Evolutionary conservation across 1,140 invertebrate species (phyloP), one percentile per base, ranked within the genome.

Genomic region (Lordiphosa clarofinis): DNA sequence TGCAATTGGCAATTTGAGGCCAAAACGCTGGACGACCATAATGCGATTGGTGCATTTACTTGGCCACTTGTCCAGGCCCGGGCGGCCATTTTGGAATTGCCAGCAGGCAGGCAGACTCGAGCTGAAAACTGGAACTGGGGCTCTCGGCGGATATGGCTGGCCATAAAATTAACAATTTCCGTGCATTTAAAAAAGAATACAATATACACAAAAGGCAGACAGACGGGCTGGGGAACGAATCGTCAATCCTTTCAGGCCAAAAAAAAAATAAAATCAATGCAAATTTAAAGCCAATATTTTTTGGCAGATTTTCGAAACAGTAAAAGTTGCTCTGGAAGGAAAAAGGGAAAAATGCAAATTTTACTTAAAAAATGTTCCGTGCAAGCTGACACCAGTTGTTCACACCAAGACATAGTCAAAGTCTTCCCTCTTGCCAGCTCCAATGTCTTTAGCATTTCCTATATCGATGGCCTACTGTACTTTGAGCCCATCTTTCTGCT

Each of bases 11-110:
- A 64, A 65, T 78, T 78, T 62, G 64, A 44, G 76, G 62, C 59
- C 72, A 82, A 82, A 82, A 82, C 76, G 76, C 54, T 75, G 78
- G 56, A 63, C 59, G 69, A 71, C 78, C 73, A 84, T 84, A 84
- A 84, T 84, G 78, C 78, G 78, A 84, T 84, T 84, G 78, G 78
- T 78, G 78, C 78, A 84, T 71, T 84, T 84, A 84, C 78, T 58
- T 72, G 46, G 49, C 61, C 65, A 35, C 33, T 54, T 48, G 56
- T 12, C 28, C 24, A 28, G 15, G 42, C 42, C n/a, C 19, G 6
- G 64, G 64, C 78, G 52, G 78, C 78, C 78, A 82, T 81, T 81
- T 81, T 81, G 72, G 47, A 71, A 57, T 39, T 39, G 69, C 69
- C 74, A 44, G 42, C 24, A n/a, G n/a, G n/a, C n/a, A n/a, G 35